Conservation (phyloP, 2,888 invertebrate species). For the Andrena hattorfiana region DNA sequence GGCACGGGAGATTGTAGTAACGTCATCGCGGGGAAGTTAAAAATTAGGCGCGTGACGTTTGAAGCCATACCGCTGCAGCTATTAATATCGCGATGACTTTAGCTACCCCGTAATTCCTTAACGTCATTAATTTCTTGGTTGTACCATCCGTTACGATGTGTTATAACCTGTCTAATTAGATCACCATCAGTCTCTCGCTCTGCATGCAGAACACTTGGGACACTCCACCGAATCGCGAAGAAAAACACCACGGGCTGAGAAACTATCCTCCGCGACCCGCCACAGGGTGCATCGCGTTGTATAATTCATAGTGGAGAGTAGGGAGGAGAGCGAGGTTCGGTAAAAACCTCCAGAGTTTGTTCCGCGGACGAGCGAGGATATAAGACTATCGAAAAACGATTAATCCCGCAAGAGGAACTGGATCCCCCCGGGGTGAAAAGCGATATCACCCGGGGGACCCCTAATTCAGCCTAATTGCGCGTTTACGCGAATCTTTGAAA, state of each 20-base stretch:
- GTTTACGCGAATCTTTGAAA: constrained; percentile 75
- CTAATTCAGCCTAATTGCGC: constrained; percentile 73
- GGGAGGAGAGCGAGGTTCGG: not conserved
- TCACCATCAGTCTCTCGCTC: too few species aligned
- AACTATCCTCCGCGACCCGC: not conserved
- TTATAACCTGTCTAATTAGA: too few species aligned
- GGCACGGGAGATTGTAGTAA: not conserved
- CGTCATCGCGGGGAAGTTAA: not conserved
- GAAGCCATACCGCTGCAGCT: too few species aligned
- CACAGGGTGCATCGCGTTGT: constrained; percentile 3
- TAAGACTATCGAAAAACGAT: constrained; percentile 62
- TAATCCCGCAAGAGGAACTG: constrained; percentile 34
- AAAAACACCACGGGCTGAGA: not conserved
- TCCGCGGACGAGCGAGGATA: constrained; percentile 21
- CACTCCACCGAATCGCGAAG: not conserved
- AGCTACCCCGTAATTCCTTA: too few species aligned
- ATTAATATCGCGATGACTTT: too few species aligned
- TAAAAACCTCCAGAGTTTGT: constrained; percentile 4
- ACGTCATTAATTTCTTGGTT: too few species aligned
- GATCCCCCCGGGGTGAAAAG: constrained; percentile 50
- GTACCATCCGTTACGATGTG: too few species aligned
- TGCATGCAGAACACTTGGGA: too few species aligned
- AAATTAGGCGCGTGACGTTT: too few species aligned
- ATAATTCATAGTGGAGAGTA: constrained; percentile 25
- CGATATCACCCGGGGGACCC: constrained; percentile 61